Conservation (phyloP, 2,888 invertebrate genomes). For the Drosophila meridionalis region DNA sequence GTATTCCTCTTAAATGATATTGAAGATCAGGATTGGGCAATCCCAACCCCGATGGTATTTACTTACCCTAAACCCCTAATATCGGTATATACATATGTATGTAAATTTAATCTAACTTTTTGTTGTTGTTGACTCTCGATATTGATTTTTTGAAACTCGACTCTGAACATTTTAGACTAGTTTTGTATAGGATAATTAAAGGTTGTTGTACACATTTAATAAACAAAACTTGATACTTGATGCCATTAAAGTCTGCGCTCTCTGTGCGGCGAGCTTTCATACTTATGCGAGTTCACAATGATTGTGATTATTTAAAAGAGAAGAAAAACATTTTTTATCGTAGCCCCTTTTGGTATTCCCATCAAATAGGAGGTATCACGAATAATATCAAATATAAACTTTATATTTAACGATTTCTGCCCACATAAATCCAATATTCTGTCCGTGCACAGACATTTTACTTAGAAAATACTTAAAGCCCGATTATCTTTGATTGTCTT, state of each 20-base stretch:
- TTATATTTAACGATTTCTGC: not conserved
- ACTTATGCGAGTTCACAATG: no score
- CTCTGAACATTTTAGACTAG: not conserved
- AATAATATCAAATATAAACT: not conserved
- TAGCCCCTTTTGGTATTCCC: not conserved
- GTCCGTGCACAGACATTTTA: not conserved
- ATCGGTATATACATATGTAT: not conserved
- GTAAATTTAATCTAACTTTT: not conserved
- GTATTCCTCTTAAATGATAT: not conserved
- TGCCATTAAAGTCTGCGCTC: not conserved
- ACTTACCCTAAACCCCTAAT: not conserved
- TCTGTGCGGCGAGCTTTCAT: no score
- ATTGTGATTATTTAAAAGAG: not conserved
- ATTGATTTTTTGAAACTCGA: not conserved
- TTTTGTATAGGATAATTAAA: slow-evolving; percentile 4
- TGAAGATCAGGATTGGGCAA: not conserved
- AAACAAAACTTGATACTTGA: not conserved
- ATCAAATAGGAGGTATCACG: not conserved
- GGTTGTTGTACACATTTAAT: not conserved
- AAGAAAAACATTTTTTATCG: not conserved
- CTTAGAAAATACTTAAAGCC: not conserved
- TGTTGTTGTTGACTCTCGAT: not conserved
- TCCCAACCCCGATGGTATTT: no score
- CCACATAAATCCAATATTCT: not conserved
- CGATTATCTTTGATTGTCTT: not conserved